A percentile compares a stretch with the other conserved stretches of the same genome.
phyloP scores from a whole-genome alignment of 2,888 invertebrate species.

The Andrena dorsata region DNA sequence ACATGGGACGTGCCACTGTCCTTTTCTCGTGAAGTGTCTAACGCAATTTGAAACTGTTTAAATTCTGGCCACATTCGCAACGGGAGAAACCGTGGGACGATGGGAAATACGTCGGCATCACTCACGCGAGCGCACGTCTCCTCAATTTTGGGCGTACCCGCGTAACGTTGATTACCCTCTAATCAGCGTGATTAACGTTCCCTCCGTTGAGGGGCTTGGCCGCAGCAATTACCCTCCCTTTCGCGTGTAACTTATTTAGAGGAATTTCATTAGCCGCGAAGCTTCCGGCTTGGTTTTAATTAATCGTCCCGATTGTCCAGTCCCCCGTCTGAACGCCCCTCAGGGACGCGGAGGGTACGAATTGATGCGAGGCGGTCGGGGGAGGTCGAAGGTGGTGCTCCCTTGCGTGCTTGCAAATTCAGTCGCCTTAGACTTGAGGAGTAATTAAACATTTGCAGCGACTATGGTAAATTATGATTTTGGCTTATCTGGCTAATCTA shows the following conservation, averaged over 20 bases:
- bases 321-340: constrained; percentile 14
- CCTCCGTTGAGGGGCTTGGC: constrained; percentile 17
- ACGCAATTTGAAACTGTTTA: constrained; percentile 69
- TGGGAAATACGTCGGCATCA: neutral
- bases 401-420: constrained; percentile 11
- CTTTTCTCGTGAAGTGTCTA: neutral
- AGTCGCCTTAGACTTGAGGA: neutral
- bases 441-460: neutral
- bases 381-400: neutral
- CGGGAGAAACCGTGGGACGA: constrained; percentile 45
- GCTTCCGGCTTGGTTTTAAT: constrained; percentile 51
- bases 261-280: constrained; percentile 54
- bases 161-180: constrained; percentile 55
- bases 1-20: neutral
- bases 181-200: constrained; percentile 63
- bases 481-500: too few species aligned
- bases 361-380: constrained; percentile 38
- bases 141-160: constrained; percentile 56
- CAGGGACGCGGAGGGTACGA: constrained; percentile 13
- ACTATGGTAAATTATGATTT: neutral
- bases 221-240: constrained; percentile 50
- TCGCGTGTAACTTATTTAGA: constrained; percentile 46
- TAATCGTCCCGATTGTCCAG: constrained; percentile 32
- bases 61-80: constrained; percentile 74
- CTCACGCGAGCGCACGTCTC: constrained; percentile 43